Percentiles rank a stretch among this genome's conserved stretches.
Conservation (phyloP, 2,113 vertebrate genomes). For the Psephotus haematonotus region DNA sequence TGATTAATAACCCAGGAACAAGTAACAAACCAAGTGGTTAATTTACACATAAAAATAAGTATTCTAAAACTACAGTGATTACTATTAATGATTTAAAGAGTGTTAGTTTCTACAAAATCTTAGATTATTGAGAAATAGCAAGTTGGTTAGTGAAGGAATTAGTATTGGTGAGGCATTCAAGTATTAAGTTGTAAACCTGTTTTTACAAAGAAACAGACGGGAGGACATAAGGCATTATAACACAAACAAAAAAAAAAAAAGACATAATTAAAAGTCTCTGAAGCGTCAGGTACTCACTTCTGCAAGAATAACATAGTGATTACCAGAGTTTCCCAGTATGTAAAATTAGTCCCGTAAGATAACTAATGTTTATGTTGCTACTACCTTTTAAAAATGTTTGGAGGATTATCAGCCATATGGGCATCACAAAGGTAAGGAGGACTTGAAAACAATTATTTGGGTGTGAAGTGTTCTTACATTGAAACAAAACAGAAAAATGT, state of each 20-base stretch:
- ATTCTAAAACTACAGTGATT: not conserved
- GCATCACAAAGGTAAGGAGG: not conserved
- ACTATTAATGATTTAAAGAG: not conserved
- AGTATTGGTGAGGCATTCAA: not conserved
- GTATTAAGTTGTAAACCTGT: not conserved
- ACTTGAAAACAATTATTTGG: not conserved
- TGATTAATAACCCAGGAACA: not conserved
- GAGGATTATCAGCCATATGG: not conserved
- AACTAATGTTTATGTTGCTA: not conserved
- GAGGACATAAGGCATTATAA: not conserved
- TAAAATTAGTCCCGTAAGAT: not conserved
- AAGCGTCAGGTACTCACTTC: not conserved
- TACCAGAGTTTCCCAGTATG: not conserved
- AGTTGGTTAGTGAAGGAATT: not conserved
- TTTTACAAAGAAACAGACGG: not conserved
- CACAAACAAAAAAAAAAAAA: not conserved
- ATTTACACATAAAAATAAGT: not conserved
- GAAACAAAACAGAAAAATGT: not conserved
- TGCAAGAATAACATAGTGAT: not conserved
- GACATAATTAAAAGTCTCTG: not conserved
- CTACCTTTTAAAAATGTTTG: not conserved
- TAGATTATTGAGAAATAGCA: not conserved
- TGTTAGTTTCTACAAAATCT: not conserved
- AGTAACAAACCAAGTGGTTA: not conserved
- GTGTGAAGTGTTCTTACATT: not conserved